Evolutionary conservation across 53 echinoderm and acorn worm genomes (phyloP).

Genomic region (Apostichopus leukothele): DNA sequence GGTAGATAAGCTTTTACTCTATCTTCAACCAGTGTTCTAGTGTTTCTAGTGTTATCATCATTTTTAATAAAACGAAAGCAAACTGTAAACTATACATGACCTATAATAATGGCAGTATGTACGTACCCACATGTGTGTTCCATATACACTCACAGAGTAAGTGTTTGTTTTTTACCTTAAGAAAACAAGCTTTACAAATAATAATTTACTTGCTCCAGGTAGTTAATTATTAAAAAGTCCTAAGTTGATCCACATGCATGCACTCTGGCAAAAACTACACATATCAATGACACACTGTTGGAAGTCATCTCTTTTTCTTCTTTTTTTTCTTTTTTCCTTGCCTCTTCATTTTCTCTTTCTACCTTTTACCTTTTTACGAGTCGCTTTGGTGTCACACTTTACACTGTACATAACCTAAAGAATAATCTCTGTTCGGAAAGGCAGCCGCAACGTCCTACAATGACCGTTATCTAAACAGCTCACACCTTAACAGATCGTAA

Average conservation of each 20-base stretch:
- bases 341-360: too few species aligned
- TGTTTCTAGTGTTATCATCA: too few species aligned
- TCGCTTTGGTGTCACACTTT: background rate
- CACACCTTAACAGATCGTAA: slow-evolving; percentile 38
- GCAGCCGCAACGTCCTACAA: background rate
- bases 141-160: too few species aligned
- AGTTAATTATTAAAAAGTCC: background rate
- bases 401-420: background rate
- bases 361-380: background rate
- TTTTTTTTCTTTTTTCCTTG: background rate
- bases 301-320: background rate
- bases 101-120: too few species aligned
- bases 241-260: background rate
- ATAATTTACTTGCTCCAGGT: background rate
- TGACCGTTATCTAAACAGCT: slow-evolving; percentile 35
- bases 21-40: too few species aligned
- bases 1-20: too few species aligned
- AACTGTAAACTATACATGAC: too few species aligned
- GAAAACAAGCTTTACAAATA: too few species aligned
- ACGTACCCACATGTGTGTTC: too few species aligned
- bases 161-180: too few species aligned
- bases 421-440: background rate
- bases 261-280: too few species aligned
- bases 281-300: background rate
- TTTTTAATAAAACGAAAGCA: too few species aligned